Evolutionary conservation across 2,888 invertebrate species (phyloP).

Genomic region (Drosophila eohydei): DNA sequence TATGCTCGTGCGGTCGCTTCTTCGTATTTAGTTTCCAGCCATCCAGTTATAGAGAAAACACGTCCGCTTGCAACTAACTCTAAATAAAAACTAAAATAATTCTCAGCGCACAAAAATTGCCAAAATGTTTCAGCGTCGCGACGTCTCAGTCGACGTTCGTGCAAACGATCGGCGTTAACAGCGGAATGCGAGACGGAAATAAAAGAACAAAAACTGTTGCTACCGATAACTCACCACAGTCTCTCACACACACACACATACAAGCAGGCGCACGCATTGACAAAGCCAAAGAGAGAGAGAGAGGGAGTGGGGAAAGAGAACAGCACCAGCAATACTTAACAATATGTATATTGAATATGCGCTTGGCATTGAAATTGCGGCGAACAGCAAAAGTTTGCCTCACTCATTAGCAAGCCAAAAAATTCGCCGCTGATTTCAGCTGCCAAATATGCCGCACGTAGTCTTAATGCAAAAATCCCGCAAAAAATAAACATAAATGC

Average conservation of each 20-base stretch:
- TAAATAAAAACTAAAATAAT: conserved; percentile 83
- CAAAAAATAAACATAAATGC: conserved; percentile 17
- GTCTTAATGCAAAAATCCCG: conserved; percentile 16
- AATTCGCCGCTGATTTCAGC: conserved; percentile 51
- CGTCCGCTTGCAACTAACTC: conserved; percentile 84
- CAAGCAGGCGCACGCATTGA: conserved; percentile 11
- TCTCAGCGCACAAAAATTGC: conserved; percentile 67
- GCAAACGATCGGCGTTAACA: conserved; percentile 52
- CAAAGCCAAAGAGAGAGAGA: neutral
- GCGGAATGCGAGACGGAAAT: conserved; percentile 62
- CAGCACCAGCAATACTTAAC: conserved; percentile 10
- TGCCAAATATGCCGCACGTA: conserved; percentile 39
- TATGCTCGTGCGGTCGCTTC: conserved; percentile 63
- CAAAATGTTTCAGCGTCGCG: conserved; percentile 56
- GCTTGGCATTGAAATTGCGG: conserved; percentile 56
- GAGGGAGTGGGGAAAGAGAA: conserved; percentile 16
- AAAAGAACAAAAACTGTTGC: conserved; percentile 69
- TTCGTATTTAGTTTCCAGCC: conserved; percentile 82
- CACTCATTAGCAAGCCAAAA: conserved; percentile 43
- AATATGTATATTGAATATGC: conserved; percentile 38
- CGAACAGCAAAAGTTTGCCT: conserved; percentile 38
- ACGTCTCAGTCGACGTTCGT: conserved; percentile 28
- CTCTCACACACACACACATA: conserved; percentile 10
- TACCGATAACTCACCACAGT: conserved; percentile 61
- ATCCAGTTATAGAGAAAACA: conserved; percentile 83